phyloP scores from a whole-genome alignment of 2,797 vertebrate genomes.

The Luscinia luscinia region DNA sequence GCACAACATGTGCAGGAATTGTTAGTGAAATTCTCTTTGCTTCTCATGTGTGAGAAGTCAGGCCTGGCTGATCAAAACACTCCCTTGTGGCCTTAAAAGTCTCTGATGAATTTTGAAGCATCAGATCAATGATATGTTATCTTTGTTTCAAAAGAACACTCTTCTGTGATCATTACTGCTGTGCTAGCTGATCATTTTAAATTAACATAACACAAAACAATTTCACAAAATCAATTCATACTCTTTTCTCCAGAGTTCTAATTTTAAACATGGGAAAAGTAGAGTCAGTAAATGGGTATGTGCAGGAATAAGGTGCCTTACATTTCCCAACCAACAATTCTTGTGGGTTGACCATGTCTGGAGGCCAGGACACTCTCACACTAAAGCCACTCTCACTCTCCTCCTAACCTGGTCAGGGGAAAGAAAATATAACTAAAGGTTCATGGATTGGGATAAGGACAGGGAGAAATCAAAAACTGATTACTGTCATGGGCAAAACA shows the following conservation, averaged over 20 bases:
- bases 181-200: conserved; percentile 31
- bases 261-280: conserved; percentile 4
- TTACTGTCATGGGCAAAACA: not conserved
- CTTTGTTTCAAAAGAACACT: conserved; percentile 47
- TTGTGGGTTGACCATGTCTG: not conserved
- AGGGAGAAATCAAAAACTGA: not conserved
- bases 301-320: not conserved
- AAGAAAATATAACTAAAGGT: not conserved
- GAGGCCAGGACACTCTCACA: not conserved
- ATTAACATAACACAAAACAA: conserved; percentile 37
- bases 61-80: not conserved
- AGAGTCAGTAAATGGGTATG: not conserved
- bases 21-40: not conserved
- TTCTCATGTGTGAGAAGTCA: not conserved
- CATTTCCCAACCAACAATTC: not conserved
- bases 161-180: conserved; percentile 42
- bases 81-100: conserved; percentile 13
- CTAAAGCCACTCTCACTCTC: not conserved
- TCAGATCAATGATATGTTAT: conserved; percentile 34
- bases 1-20: not conserved
- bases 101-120: conserved; percentile 15
- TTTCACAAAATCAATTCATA: conserved; percentile 17
- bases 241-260: conserved; percentile 1
- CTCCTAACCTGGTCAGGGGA: not conserved
- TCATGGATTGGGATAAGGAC: not conserved